Base-by-base conservation (phyloP, 2,113 vertebrate species). In the Sylvilagus bachmani region DNA sequence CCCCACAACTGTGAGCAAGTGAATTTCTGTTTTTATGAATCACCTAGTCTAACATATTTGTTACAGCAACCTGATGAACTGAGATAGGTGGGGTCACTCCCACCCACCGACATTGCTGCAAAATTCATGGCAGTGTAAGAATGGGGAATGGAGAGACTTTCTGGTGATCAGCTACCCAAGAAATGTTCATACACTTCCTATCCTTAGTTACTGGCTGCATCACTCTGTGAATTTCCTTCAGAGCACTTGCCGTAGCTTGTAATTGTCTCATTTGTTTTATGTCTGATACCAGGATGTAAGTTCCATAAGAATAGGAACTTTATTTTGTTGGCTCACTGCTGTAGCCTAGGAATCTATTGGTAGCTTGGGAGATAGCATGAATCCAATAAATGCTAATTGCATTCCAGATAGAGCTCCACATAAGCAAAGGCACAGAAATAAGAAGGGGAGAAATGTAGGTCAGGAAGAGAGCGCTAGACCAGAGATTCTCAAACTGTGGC, bases 401-500 rank as follows among this genome's bases (percentile, higher is more conserved):
- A 13, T 84, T 93, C 19, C 33, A 87, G 70, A 55, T 51, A 71
- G 51, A 17, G 70, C n/a, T 82, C 69, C 38, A 74, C 74, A 33
- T 55, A 44, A 71, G 44, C 51, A 87, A 77, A 83, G 66, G 6
- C 22, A 36, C 14, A 24, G 33, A 74, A 21, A 38, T 73, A 79
- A 91, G 17, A 31, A 85, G 62, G 53, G n/a, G 24, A 58, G 62
- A 14, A 12, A 14, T 70, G 67, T n/a, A 44, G 13, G 21, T 80
- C 74, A 81, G n/a, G 24, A 90, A 74, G 86, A 74, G 66, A 38
- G 67, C 79, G 78, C 71, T 61, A 88, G 51, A 85, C 33, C 17
- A 66, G 13, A 38, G 3, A 5, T 66, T 88, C n/a, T 67, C 44
- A 69, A 80, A 33, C 33, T 67, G 2, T 85, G 44, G 3, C 71